Evolutionary conservation across 92 coral and sea anemone genomes (phyloP).

Genomic region (Porites divaricata): DNA sequence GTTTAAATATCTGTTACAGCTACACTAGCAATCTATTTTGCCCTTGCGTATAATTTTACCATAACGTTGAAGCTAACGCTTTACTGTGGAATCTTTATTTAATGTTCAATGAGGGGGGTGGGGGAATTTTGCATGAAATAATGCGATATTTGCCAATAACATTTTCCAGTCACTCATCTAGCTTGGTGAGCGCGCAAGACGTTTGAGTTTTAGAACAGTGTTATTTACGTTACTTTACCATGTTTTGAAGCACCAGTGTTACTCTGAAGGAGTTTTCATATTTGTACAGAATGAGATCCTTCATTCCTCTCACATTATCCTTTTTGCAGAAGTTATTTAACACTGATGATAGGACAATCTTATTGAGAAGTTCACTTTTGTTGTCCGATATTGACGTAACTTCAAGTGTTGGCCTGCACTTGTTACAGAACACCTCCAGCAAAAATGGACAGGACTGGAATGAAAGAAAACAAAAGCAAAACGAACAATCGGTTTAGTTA

Average conservation of each 20-base stretch:
- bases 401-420: conserved; percentile 72
- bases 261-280: conserved; percentile 82
- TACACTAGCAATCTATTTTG: too few species aligned
- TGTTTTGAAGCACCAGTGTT: conserved; percentile 81
- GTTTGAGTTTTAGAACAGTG: too few species aligned
- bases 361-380: conserved; percentile 51
- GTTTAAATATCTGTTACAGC: too few species aligned
- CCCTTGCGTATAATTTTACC: too few species aligned
- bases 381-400: conserved; percentile 60
- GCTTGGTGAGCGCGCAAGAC: too few species aligned
- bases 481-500: too few species aligned
- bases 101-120: too few species aligned
- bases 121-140: too few species aligned
- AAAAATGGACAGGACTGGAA: conserved; percentile 83
- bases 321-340: conserved; percentile 52
- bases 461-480: neutral
- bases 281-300: conserved; percentile 81
- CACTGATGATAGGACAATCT: conserved; percentile 76
- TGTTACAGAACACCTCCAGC: conserved; percentile 82
- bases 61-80: too few species aligned
- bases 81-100: too few species aligned
- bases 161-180: too few species aligned
- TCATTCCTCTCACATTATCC: conserved; percentile 91
- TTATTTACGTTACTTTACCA: conserved; percentile 54
- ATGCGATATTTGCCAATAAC: too few species aligned